These are phyloP conservation scores for Helobdella robusta DNA, from an alignment of 2,888 invertebrate genomes.

Conservation along the genomic window DNA sequence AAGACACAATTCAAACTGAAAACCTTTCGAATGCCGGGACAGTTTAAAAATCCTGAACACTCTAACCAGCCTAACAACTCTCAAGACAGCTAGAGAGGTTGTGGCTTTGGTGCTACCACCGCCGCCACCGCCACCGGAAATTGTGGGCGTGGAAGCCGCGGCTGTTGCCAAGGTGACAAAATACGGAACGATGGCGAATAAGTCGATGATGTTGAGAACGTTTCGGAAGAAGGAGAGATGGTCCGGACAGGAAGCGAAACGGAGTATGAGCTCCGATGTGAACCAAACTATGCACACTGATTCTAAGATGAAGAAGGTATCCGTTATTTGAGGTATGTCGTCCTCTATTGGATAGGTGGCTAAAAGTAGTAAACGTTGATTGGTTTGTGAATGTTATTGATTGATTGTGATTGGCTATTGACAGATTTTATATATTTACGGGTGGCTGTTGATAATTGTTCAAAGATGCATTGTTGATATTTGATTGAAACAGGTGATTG, in stretches of 20 bases:
- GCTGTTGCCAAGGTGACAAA: slow-evolving; percentile 98
- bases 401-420: too few relatives aligned
- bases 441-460: too few relatives aligned
- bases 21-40: slow-evolving; percentile 94
- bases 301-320: slow-evolving; percentile 98
- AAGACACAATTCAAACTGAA: too few relatives aligned
- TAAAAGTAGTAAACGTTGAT: too few relatives aligned
- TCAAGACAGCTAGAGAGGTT: slow-evolving; percentile 72
- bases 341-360: slow-evolving; percentile 60
- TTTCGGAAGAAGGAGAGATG: slow-evolving; percentile 98
- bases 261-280: slow-evolving; percentile 84
- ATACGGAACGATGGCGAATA: slow-evolving; percentile 98
- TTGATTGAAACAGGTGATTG: too few relatives aligned
- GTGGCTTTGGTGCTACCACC: slow-evolving; percentile 38
- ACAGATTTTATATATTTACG: too few relatives aligned
- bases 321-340: slow-evolving; percentile 96
- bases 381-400: too few relatives aligned
- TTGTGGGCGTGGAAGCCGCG: slow-evolving; percentile 74
- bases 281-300: slow-evolving; percentile 99
- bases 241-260: slow-evolving; percentile 96
- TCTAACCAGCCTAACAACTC: slow-evolving; percentile 95
- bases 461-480: too few relatives aligned
- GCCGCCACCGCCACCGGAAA: too few relatives aligned
- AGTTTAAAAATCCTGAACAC: slow-evolving; percentile 99
- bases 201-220: slow-evolving; percentile 99